Base-by-base conservation (phyloP, 2,797 vertebrate species). In the Remorina albescens region DNA sequence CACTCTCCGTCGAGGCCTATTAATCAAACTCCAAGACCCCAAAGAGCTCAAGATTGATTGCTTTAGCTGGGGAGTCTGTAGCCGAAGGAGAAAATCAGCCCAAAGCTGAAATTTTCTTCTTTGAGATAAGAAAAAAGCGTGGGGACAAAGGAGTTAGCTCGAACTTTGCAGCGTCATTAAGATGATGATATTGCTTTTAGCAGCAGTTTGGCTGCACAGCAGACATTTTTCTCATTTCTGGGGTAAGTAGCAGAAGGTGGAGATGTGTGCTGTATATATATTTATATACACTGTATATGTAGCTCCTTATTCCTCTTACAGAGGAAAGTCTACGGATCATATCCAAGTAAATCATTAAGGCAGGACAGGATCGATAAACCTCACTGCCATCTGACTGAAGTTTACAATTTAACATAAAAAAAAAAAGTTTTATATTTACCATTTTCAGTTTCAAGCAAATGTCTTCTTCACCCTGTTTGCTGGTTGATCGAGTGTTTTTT, bases 11-110 rank as follows among this genome's bases (percentile, higher is more conserved):
- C 68, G 16, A 57, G 71, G 42, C 62, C 58, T 57, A 84, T 86
- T 88, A 83, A 87, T 82, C 80, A 87, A 83, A 63, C 76, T 34
- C 44, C 2, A 23, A 58, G 57, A 67, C 47, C 71, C 67, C 53
- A 50, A 50, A 47, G 65, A 68, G 71, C 70, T 75, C 32, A 63
- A 32, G 67, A 83, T 41, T 82, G 78, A 86, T 83, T 81, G 78
- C 74, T 70, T 71, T 32, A 69, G 62, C 65, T 68, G 65, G 50
- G 7, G 50, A 78, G 65, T 30, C 49, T 58, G 46, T 32, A 51
- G 71, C 72, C 51, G 46, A 53, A 71, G 37, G 54, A 82, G 64
- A 19, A 71, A 67, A 70, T 71, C 53, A 78, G 63, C 53, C 50
- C 56, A 36, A 41, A 74, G 59, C 42, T 56, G 51, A 46, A 25